These are phyloP conservation scores for Hippocampus guttulatus DNA, from an alignment of 2,113 vertebrate genomes.

Conservation along the genomic window DNA sequence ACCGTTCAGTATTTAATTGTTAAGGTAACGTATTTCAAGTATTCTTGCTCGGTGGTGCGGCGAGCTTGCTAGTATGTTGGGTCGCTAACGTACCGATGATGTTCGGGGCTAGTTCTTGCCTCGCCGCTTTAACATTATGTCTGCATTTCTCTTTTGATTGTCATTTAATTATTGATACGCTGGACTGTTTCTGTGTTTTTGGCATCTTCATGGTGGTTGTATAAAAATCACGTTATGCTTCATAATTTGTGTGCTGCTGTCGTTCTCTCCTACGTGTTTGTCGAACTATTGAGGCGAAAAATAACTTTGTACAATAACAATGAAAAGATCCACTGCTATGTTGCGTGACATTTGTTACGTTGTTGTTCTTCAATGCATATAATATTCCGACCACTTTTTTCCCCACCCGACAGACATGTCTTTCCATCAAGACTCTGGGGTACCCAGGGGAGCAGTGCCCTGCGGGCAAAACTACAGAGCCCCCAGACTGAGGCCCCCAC, in stretches of 20 bases:
- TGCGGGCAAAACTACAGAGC: constrained; percentile 76
- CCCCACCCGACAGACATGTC: constrained; percentile 77
- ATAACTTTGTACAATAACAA: background rate
- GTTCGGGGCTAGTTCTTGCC: background rate
- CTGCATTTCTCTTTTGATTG: background rate
- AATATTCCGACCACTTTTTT: background rate
- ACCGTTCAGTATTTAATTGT: background rate
- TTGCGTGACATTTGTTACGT: background rate
- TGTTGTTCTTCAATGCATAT: background rate
- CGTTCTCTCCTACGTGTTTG: background rate
- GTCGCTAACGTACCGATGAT: background rate
- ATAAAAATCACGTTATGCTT: background rate
- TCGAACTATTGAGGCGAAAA: background rate
- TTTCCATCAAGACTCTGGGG: constrained; percentile 83
- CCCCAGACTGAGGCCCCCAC: constrained; percentile 76
- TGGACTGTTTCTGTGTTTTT: background rate
- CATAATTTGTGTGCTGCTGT: background rate
- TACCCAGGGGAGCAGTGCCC: constrained; percentile 77
- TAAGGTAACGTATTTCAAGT: background rate
- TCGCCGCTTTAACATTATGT: background rate
- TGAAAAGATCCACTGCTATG: background rate
- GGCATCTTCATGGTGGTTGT: background rate
- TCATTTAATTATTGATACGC: background rate
- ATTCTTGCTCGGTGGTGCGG: background rate
- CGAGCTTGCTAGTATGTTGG: background rate